Evolutionary conservation across 2,888 invertebrate genomes (phyloP).

Genomic region (Notodonta ziczac): DNA sequence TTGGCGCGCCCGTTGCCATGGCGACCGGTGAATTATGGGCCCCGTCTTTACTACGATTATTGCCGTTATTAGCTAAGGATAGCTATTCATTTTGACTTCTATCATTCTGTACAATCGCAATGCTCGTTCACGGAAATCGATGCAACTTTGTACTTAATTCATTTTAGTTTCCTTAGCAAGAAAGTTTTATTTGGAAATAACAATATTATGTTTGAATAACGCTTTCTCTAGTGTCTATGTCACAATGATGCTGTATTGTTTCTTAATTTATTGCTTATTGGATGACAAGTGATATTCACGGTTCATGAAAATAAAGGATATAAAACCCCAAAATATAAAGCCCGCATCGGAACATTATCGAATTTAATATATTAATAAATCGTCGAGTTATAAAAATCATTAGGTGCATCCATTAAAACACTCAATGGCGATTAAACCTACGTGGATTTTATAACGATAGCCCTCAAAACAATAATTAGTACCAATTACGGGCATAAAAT

Average conservation of each 20-base stretch:
- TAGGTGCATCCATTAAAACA: constrained; percentile 22
- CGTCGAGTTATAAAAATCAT: constrained; percentile 7
- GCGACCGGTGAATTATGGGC: constrained; percentile 77
- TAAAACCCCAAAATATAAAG: neutral
- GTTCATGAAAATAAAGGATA: neutral
- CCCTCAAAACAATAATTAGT: constrained; percentile 79
- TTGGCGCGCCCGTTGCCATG: constrained; percentile 71
- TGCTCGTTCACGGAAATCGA: constrained; percentile 20
- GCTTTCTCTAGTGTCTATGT: neutral
- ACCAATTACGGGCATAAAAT: constrained; percentile 76
- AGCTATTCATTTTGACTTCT: constrained; percentile 65
- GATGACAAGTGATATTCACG: neutral
- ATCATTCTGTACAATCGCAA: constrained; percentile 45
- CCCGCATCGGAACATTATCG: neutral
- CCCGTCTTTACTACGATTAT: constrained; percentile 70
- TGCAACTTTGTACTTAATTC: constrained; percentile 34
- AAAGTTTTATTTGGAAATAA: constrained; percentile 9
- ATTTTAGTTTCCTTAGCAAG: constrained; percentile 30
- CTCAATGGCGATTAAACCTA: constrained; percentile 19
- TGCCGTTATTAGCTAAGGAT: constrained; percentile 75
- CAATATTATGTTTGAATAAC: neutral
- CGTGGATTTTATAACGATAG: constrained; percentile 51
- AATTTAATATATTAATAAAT: constrained; percentile 7
- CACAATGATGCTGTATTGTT: no score
- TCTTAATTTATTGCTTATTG: neutral